phyloP scores from a whole-genome alignment of 2,113 vertebrate species.

The Mesocricetus auratus region DNA sequence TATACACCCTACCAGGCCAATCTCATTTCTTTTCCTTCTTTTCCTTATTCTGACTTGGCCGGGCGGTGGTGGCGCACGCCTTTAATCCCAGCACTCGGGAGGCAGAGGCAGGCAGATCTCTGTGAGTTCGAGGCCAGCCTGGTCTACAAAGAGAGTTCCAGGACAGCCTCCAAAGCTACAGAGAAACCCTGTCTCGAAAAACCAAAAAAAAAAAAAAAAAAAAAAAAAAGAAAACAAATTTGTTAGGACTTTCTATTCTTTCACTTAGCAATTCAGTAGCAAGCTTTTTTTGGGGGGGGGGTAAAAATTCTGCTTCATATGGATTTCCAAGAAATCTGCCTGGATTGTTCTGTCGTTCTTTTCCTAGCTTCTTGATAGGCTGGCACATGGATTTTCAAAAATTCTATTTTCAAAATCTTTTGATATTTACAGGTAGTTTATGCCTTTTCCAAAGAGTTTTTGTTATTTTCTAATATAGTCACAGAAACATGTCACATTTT shows the following conservation, averaged over 20 bases:
- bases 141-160: too few species aligned
- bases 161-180: too few species aligned
- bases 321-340: neutral
- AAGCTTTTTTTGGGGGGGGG: neutral
- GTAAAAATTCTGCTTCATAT: neutral
- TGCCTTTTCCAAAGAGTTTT: neutral
- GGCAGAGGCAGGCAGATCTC: too few species aligned
- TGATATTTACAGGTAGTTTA: slow-evolving; percentile 6
- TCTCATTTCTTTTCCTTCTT: neutral
- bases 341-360: neutral
- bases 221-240: too few species aligned
- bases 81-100: too few species aligned
- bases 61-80: too few species aligned
- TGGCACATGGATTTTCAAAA: neutral
- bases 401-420: slow-evolving; percentile 39
- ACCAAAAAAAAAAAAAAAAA: too few species aligned
- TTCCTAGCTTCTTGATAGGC: slow-evolving; percentile 32
- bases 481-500: neutral
- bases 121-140: too few species aligned
- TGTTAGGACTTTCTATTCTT: neutral
- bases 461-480: neutral
- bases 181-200: too few species aligned
- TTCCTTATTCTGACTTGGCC: neutral
- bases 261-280: neutral
- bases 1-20: neutral